A percentile compares a stretch with the other conserved stretches of the same genome.
Evolutionary conservation across 1,140 invertebrate species (phyloP).

Genomic region (Euglossa dilemma): DNA sequence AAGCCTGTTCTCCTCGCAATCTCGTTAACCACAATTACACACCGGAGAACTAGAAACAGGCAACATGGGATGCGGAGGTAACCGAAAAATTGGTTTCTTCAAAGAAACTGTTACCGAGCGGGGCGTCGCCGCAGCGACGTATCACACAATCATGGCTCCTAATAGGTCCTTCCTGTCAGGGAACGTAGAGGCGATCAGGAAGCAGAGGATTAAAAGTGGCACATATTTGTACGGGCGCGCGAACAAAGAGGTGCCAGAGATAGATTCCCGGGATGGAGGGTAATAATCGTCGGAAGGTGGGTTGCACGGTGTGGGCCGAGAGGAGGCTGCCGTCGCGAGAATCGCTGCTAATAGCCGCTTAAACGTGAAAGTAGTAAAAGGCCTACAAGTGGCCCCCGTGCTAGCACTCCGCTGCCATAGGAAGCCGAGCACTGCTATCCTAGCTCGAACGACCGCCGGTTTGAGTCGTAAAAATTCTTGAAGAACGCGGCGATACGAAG

Average conservation of each 20-base stretch:
- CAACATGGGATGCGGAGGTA: no score
- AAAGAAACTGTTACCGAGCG: no score
- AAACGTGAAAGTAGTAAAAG: conserved; percentile 64
- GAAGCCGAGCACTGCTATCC: conserved; percentile 22
- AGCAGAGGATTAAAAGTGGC: conserved; percentile 3
- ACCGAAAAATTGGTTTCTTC: no score
- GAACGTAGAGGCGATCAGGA: neutral
- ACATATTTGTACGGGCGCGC: conserved; percentile 34
- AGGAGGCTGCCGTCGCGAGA: conserved; percentile 53
- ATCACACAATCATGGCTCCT: no score
- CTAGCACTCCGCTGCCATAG: neutral
- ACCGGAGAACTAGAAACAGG: no score
- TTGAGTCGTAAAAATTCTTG: conserved; percentile 63
- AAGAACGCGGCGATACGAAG: conserved; percentile 57
- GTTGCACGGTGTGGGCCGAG: neutral
- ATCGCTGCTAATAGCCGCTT: conserved; percentile 65
- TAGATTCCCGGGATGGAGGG: conserved; percentile 32
- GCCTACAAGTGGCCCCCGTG: conserved; percentile 39
- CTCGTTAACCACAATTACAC: no score
- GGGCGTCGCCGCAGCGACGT: no score
- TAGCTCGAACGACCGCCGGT: conserved; percentile 38
- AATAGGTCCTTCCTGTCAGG: no score
- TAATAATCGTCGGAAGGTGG: conserved; percentile 22
- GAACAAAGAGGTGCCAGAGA: conserved; percentile 57
- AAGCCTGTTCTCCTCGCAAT: no score